Evolutionary conservation across 2,113 vertebrate species (phyloP), one percentile per base, ranked within the genome.

Genomic region (Ammospiza nelsoni): DNA sequence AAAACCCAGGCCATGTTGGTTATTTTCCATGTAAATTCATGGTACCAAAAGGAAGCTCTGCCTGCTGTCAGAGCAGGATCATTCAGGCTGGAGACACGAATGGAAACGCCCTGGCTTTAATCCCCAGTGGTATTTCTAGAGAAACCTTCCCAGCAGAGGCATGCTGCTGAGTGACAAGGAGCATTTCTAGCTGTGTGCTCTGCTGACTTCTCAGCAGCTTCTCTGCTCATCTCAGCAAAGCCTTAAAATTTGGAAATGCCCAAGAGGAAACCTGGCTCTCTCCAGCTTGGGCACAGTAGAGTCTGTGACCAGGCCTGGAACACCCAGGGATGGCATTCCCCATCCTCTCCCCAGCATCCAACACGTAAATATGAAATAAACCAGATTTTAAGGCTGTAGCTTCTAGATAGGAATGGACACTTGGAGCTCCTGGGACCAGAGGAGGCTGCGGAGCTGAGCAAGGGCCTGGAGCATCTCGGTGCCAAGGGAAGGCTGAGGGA

Each of bases 61-160:
- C 46, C 39, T 59, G 54, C 46, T 79, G 69, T 63, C 71, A 87
- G 43, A 66, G 55, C 24, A 81, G 54, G 8, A 82, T 35, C 76
- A 62, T 8, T 74, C 33, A 74, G 39, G 44, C 48, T 66, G 55
- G 33, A 90, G 55, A 73, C 46, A 44, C 83, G 19, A n/a, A 57
- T 21, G 68, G 59, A 55, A 92, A 88, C 57, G 19, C 59, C 71
- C 75, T 65, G 83, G 28, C 48, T 78, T 59, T 37, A 78, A 82
- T 54, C 74, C 65, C 48, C 65, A 54, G n/a, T 5, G 44, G 88
- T 68, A 93, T 80, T 92, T 93, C 76, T 72, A 74, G 43, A 86
- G 93, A 87, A 92, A 80, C 79, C 92, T 86, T 80, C 90, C 93
- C 87, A 75, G 7, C 58, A 76, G 83, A 94, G 62, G 75, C 44